Percentiles rank a stretch among this genome's conserved stretches.
Conservation (phyloP, 92 coral and sea anemone genomes). For the Hydrozoanthus gracilis region DNA sequence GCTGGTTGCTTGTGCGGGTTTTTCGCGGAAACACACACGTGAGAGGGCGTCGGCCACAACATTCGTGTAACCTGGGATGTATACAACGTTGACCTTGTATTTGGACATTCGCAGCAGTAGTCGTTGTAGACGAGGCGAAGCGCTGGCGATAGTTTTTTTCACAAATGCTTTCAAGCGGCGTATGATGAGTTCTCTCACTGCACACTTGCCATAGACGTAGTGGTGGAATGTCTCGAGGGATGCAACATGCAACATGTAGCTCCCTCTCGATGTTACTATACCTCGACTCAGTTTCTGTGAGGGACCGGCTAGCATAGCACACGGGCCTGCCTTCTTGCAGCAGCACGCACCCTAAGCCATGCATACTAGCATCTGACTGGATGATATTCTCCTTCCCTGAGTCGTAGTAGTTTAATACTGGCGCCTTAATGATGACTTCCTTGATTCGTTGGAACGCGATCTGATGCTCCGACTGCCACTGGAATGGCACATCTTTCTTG, state of each 20-base stretch:
- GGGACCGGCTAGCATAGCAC: slow-evolving; percentile 48
- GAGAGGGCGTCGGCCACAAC: too few relatives aligned
- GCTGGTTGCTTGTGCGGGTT: too few relatives aligned
- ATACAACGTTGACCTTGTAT: too few relatives aligned
- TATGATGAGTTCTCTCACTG: too few relatives aligned
- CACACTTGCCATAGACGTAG: slow-evolving; percentile 65
- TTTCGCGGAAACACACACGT: too few relatives aligned
- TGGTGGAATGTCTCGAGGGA: slow-evolving; percentile 60
- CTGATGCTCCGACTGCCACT: neutral
- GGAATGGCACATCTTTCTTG: neutral
- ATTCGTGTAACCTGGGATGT: too few relatives aligned
- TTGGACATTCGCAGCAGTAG: too few relatives aligned
- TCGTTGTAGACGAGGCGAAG: too few relatives aligned
- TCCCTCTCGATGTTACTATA: slow-evolving; percentile 71
- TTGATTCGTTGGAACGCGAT: neutral
- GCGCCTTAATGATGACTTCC: neutral
- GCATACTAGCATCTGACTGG: neutral
- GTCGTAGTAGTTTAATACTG: neutral
- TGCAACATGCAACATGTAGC: slow-evolving; percentile 69
- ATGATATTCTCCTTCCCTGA: neutral
- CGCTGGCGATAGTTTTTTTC: too few relatives aligned
- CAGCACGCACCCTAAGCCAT: neutral
- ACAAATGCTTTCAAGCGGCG: too few relatives aligned
- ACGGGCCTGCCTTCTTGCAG: neutral
- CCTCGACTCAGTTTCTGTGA: slow-evolving; percentile 54